Evolutionary conservation across 2,888 invertebrate species (phyloP).

Genomic region (Metallyticus violacea): DNA sequence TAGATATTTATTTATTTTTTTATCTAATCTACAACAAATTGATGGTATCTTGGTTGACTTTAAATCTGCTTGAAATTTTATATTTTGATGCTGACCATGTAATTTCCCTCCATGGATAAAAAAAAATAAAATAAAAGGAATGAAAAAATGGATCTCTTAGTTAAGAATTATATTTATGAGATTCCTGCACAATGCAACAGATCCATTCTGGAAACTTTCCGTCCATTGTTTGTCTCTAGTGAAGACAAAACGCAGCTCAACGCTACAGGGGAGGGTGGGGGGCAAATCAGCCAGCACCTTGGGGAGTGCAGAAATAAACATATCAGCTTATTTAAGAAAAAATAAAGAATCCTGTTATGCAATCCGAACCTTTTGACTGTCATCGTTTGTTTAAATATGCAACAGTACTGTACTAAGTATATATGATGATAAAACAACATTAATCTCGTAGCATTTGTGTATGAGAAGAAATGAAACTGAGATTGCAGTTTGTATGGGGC

Average conservation of each 20-base stretch:
- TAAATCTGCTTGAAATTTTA: neutral
- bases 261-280: conserved; percentile 45
- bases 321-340: conserved; percentile 59
- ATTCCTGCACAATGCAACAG: conserved; percentile 28
- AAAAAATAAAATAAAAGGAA: no score
- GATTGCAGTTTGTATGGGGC: conserved; percentile 24
- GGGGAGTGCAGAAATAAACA: conserved; percentile 56
- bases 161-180: neutral
- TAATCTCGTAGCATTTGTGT: conserved; percentile 22
- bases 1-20: neutral
- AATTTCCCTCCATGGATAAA: conserved; percentile 19
- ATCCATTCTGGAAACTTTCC: conserved; percentile 47
- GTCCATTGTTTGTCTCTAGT: conserved; percentile 48
- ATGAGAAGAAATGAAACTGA: no score
- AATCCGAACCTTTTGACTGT: conserved; percentile 51
- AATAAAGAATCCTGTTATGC: conserved; percentile 53
- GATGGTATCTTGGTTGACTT: neutral
- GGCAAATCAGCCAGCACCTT: conserved; percentile 54
- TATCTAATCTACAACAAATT: neutral
- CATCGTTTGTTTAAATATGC: conserved; percentile 44
- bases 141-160: neutral
- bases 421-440: neutral
- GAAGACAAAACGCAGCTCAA: conserved; percentile 46
- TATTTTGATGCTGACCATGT: neutral
- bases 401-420: conserved; percentile 31